phyloP scores from a whole-genome alignment of 2,797 vertebrate species.

The Borostomias antarcticus region DNA sequence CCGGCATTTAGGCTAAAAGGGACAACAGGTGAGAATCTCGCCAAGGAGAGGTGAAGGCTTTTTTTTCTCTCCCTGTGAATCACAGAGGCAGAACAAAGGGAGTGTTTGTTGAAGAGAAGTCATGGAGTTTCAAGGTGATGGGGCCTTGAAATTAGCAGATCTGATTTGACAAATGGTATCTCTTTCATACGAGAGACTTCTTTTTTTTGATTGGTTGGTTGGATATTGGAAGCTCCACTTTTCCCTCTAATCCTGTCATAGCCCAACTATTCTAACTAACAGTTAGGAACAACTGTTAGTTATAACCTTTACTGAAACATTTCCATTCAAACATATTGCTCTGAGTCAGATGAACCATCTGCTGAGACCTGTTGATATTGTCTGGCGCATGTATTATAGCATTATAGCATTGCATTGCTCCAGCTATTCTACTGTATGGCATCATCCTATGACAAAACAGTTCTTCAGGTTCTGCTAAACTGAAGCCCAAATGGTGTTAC shows the following conservation, averaged over 20 bases:
- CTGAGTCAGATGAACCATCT: background rate
- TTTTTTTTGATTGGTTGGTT: background rate
- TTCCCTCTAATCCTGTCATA: no score
- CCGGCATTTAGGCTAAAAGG: constrained; percentile 70
- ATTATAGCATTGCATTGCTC: background rate
- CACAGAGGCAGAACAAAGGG: constrained; percentile 34
- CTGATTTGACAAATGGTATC: constrained; percentile 1
- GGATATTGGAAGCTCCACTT: no score
- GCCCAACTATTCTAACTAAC: no score
- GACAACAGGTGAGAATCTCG: constrained; percentile 74
- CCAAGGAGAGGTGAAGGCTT: constrained; percentile 60
- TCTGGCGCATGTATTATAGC: background rate
- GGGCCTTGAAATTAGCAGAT: constrained; percentile 1
- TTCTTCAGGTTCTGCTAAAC: constrained; percentile 16
- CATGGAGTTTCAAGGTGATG: constrained; percentile 12
- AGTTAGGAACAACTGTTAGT: no score
- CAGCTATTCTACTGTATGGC: background rate
- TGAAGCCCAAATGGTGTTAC: constrained; percentile 52
- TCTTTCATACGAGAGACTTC: background rate
- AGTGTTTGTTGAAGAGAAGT: constrained; percentile 29
- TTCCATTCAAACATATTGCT: background rate
- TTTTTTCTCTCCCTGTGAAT: constrained; percentile 43
- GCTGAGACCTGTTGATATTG: background rate
- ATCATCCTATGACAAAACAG: background rate
- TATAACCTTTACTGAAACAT: no score